A percentile compares a stretch with the other conserved stretches of the same genome.
Conservation (phyloP, 2,888 invertebrate genomes). For the Euplexia lucipara region DNA sequence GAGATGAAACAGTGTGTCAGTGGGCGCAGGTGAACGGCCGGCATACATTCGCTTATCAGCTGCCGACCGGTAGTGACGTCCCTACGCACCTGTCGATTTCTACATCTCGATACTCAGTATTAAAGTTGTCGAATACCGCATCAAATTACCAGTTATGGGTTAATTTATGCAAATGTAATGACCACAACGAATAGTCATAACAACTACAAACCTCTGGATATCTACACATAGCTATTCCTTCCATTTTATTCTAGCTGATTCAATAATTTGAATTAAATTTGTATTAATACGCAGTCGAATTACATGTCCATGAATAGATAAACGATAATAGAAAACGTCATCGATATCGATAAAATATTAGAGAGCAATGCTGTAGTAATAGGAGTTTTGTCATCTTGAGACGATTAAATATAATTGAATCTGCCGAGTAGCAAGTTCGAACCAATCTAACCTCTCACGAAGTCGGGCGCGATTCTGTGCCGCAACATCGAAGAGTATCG, state of each 20-base stretch:
- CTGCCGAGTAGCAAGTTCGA: conserved; percentile 75
- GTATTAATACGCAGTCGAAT: conserved; percentile 59
- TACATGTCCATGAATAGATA: conserved; percentile 61
- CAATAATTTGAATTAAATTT: conserved; percentile 42
- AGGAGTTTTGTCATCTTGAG: conserved; percentile 79
- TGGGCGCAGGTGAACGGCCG: conserved; percentile 89
- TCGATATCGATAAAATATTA: conserved; percentile 70
- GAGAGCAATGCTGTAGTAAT: conserved; percentile 65
- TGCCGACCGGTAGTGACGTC: conserved; percentile 83
- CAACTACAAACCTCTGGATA: conserved; percentile 20
- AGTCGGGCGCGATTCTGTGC: conserved; percentile 75
- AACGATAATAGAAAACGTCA: conserved; percentile 69
- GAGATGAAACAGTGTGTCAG: conserved; percentile 82
- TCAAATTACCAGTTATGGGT: conserved; percentile 60
- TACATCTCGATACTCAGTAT: conserved; percentile 62
- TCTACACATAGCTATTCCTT: conserved; percentile 21
- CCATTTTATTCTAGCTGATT: conserved; percentile 21
- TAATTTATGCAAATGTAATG: conserved; percentile 47
- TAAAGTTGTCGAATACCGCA: conserved; percentile 44
- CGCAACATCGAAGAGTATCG: conserved; percentile 73
- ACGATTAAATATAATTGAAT: conserved; percentile 84
- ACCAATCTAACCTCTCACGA: conserved; percentile 83
- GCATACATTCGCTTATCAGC: conserved; percentile 89
- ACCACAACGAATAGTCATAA: conserved; percentile 15
- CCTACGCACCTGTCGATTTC: conserved; percentile 83